Evolutionary conservation across 37 sponge, comb jelly and placozoan genomes (phyloP).

Genomic region (Haliclona indistincta): DNA sequence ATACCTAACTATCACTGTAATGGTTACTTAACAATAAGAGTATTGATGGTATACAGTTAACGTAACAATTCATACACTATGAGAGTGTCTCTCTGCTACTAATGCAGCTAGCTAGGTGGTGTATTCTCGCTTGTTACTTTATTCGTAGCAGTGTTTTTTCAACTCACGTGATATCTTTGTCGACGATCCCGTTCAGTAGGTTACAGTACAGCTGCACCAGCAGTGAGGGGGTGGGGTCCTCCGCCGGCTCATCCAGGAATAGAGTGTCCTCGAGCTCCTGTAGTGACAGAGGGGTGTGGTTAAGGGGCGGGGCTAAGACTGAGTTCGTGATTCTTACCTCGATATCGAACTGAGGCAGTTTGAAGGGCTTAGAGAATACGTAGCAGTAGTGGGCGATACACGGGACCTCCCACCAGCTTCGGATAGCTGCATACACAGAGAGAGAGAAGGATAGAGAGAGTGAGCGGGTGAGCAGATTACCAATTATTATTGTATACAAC

Average conservation of each 20-base stretch:
- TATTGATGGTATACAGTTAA: too few species aligned
- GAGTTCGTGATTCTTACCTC: conserved; percentile 48
- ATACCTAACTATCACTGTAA: neutral
- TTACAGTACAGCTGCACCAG: conserved; percentile 48
- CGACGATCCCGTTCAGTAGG: conserved; percentile 73
- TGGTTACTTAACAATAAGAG: neutral
- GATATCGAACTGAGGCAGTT: conserved; percentile 75
- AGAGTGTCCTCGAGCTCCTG: conserved; percentile 79
- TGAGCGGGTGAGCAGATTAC: neutral
- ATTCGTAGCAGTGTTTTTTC: neutral
- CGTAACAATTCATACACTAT: too few species aligned
- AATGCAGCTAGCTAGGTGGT: too few species aligned
- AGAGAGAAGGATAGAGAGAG: neutral
- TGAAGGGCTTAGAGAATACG: conserved; percentile 73
- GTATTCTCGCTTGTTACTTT: too few species aligned
- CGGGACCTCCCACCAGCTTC: conserved; percentile 92
- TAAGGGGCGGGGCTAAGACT: neutral
- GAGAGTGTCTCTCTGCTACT: too few species aligned
- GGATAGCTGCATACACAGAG: conserved; percentile 46
- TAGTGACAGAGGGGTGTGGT: neutral
- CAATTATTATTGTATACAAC: neutral
- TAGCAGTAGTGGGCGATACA: conserved; percentile 82
- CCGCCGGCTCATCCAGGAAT: conserved; percentile 41
- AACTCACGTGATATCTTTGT: conserved; percentile 55
- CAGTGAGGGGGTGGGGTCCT: conserved; percentile 52